Evolutionary conservation across 2,888 invertebrate genomes (phyloP).

Genomic region (Lasioglossum malachurum): DNA sequence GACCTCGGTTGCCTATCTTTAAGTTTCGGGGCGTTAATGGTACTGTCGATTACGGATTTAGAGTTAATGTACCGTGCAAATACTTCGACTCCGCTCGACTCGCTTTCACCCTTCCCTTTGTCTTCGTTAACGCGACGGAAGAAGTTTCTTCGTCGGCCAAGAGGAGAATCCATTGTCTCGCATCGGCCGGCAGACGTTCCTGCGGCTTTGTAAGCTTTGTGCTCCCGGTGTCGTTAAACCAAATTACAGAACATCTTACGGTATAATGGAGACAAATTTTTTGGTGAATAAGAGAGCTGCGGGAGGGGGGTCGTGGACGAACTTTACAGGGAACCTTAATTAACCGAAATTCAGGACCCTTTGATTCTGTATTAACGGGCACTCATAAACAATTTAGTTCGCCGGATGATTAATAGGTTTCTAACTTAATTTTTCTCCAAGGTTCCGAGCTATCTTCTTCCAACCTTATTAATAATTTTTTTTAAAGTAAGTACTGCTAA

Average conservation of each 20-base stretch:
- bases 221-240: conserved; percentile 15
- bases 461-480: not conserved
- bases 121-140: conserved; percentile 41
- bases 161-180: conserved; percentile 35
- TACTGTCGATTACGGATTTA: conserved; percentile 72
- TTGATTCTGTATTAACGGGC: not conserved
- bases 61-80: conserved; percentile 65
- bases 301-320: not conserved
- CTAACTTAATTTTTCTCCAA: not conserved
- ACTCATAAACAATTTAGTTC: not conserved
- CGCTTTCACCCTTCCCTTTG: not conserved
- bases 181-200: conserved; percentile 8
- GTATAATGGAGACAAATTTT: conserved; percentile 22
- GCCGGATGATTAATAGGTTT: not conserved
- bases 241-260: conserved; percentile 22
- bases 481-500: not conserved
- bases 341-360: not conserved
- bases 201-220: conserved; percentile 16
- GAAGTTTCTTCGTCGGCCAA: conserved; percentile 23
- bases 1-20: conserved; percentile 32
- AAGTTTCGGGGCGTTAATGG: conserved; percentile 62
- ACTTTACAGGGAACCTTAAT: not conserved
- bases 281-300: not conserved
- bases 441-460: not conserved
- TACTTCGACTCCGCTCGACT: conserved; percentile 21